Conservation (phyloP, 2,797 vertebrate genomes). For the Carduelis carduelis region DNA sequence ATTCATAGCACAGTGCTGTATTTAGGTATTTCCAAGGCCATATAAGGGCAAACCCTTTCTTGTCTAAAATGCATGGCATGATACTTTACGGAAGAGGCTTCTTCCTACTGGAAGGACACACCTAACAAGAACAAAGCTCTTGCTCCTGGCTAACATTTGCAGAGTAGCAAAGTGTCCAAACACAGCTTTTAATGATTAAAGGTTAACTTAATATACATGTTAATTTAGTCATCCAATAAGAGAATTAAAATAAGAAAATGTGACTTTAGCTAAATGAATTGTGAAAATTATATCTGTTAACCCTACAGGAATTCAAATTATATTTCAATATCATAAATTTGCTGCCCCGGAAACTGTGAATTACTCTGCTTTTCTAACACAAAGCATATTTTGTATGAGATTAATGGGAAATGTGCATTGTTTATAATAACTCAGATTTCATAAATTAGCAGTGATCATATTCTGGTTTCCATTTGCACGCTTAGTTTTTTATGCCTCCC, state of each 20-base stretch:
- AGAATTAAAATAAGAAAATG: conserved; percentile 8
- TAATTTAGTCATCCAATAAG: conserved; percentile 12
- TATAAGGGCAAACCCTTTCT: background rate
- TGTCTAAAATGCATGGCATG: background rate
- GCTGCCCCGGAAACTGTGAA: conserved; percentile 42
- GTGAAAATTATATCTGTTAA: conserved; percentile 35
- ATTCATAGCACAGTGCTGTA: background rate
- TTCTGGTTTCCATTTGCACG: conserved; percentile 20
- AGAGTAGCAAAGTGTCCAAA: conserved; percentile 8
- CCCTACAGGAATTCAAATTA: conserved; percentile 35
- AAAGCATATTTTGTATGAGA: conserved; percentile 31
- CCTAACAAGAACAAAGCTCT: background rate
- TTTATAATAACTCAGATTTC: conserved; percentile 50
- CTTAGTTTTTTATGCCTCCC: background rate
- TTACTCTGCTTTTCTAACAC: conserved; percentile 22
- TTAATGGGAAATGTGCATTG: conserved; percentile 33
- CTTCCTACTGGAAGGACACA: background rate
- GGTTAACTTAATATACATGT: conserved; percentile 38
- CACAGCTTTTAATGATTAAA: conserved; percentile 8
- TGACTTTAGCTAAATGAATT: conserved; percentile 29
- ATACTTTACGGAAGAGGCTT: background rate
- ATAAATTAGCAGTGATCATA: conserved; percentile 12
- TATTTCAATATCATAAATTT: conserved; percentile 53
- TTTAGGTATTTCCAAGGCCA: background rate
- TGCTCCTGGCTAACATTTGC: conserved; percentile 12